phyloP scores from a whole-genome alignment of 2,113 vertebrate species.

The Phainopepla nitens region DNA sequence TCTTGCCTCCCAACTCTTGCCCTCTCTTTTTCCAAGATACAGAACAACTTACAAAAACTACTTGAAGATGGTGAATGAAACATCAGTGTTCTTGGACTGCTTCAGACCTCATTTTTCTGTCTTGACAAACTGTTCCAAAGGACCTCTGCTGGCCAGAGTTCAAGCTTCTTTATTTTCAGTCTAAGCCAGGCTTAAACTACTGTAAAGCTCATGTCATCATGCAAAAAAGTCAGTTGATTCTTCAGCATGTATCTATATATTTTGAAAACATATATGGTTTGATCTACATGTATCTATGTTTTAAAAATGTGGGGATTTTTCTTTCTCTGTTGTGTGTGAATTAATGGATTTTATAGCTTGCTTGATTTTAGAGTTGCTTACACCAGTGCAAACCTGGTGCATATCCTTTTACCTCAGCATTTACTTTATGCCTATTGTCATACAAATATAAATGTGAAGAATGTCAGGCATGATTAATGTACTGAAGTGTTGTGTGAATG shows the following conservation, averaged over 20 bases:
- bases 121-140: conserved; percentile 23
- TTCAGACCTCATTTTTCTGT: conserved; percentile 27
- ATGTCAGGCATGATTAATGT: not conserved
- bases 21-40: conserved; percentile 81
- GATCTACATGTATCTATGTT: not conserved
- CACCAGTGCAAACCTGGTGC: not conserved
- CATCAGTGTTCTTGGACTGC: not conserved
- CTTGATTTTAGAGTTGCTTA: not conserved
- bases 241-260: not conserved
- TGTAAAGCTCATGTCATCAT: conserved; percentile 30
- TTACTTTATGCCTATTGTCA: not conserved
- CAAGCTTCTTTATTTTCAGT: not conserved
- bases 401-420: conserved; percentile 2
- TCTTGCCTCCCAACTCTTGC: not conserved
- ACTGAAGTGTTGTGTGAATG: not conserved
- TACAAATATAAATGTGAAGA: not conserved
- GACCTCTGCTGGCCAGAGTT: conserved; percentile 73
- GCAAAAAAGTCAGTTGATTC: conserved; percentile 6
- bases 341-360: not conserved
- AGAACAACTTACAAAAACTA: conserved; percentile 86
- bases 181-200: not conserved
- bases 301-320: conserved; percentile 40
- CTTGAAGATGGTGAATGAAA: conserved; percentile 81
- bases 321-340: not conserved
- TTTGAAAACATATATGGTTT: not conserved